phyloP scores from a whole-genome alignment of 92 coral and sea anemone species.

The Pocillopora meandrina region DNA sequence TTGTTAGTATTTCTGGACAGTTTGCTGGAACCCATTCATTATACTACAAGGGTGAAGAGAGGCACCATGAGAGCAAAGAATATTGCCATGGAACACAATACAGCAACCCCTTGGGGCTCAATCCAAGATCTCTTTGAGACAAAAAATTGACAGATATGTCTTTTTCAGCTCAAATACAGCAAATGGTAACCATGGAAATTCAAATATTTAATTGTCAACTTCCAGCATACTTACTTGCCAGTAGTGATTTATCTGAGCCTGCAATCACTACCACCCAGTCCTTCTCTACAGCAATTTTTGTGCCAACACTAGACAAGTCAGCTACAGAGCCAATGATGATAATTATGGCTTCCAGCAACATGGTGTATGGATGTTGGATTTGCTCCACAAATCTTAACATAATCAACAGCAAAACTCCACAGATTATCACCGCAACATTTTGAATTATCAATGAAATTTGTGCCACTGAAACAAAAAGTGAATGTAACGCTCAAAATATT shows the following conservation, averaged over 20 bases:
- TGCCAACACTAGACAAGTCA: slow-evolving; percentile 88
- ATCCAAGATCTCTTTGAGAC: too few relatives aligned
- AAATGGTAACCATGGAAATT: too few relatives aligned
- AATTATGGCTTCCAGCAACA: slow-evolving; percentile 61
- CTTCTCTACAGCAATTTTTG: slow-evolving; percentile 94
- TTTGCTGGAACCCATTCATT: too few relatives aligned
- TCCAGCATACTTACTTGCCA: slow-evolving; percentile 73
- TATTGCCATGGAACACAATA: too few relatives aligned
- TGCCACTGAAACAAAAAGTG: slow-evolving; percentile 69
- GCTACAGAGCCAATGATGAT: slow-evolving; percentile 83
- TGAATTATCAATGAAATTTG: slow-evolving; percentile 83
- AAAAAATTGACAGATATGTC: too few relatives aligned
- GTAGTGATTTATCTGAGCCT: slow-evolving; percentile 65
- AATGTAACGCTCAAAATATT: background rate
- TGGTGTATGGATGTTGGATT: slow-evolving; percentile 43
- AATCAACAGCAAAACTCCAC: slow-evolving; percentile 75
- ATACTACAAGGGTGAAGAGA: too few relatives aligned
- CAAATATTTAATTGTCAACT: too few relatives aligned
- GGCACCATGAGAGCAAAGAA: too few relatives aligned
- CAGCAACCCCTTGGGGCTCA: too few relatives aligned
- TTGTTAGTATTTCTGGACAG: too few relatives aligned
- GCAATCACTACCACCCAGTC: slow-evolving; percentile 97
- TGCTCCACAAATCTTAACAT: slow-evolving; percentile 48
- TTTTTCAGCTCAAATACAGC: too few relatives aligned
- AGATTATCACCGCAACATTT: slow-evolving; percentile 85